A percentile compares a stretch with the other conserved stretches of the same genome.
Evolutionary conservation across 2,888 invertebrate species (phyloP).

Genomic region (Phortica magna): DNA sequence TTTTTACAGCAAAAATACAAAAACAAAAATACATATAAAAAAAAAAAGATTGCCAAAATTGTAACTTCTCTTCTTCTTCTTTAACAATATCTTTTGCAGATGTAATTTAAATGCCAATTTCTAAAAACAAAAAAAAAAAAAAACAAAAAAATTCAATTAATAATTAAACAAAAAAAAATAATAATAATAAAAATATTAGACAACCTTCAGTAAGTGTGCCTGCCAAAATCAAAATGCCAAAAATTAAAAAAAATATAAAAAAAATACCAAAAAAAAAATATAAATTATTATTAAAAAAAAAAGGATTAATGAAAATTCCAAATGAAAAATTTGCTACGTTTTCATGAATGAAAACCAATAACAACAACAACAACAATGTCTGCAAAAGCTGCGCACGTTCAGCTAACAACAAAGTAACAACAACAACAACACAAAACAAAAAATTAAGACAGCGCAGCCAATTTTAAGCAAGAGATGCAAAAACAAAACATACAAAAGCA

Average conservation of each 20-base stretch:
- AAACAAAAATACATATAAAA: neutral
- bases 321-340: conserved; percentile 4
- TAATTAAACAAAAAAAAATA: conserved; percentile 42
- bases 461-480: neutral
- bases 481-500: conserved; percentile 29
- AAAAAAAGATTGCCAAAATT: neutral
- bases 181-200: conserved; percentile 15
- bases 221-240: conserved; percentile 27
- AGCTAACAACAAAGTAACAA: neutral
- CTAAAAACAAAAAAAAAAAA: conserved; percentile 52
- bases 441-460: neutral
- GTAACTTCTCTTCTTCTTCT: conserved; percentile 43
- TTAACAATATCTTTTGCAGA: conserved; percentile 69
- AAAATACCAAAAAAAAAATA: conserved; percentile 30
- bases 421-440: neutral
- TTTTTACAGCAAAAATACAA: neutral
- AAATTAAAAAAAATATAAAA: conserved; percentile 23
- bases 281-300: conserved; percentile 32
- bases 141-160: conserved; percentile 44
- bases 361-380: neutral
- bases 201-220: conserved; percentile 24
- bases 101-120: conserved; percentile 66
- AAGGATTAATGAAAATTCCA: conserved; percentile 31
- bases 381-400: neutral
- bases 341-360: neutral